A percentile compares a stretch with the other conserved stretches of the same genome.
phyloP scores from a whole-genome alignment of 2,888 invertebrate genomes.

The Hyles lineata region DNA sequence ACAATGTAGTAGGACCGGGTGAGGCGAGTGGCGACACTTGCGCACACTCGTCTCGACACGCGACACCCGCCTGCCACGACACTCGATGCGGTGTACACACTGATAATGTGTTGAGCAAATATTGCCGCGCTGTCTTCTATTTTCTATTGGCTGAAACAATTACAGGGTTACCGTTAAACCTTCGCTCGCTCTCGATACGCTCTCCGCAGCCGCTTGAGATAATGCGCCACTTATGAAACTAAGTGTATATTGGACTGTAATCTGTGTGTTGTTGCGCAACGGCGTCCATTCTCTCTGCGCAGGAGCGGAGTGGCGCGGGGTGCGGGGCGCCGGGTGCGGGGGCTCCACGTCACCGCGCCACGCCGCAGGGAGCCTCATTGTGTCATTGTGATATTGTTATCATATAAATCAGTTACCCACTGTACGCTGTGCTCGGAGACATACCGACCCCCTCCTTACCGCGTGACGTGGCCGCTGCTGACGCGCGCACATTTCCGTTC shows the following conservation, averaged over 20 bases:
- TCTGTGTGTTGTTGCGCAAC: conserved; percentile 17
- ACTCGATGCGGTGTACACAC: neutral
- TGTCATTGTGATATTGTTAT: neutral
- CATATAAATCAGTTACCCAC: conserved; percentile 3
- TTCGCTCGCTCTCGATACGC: neutral
- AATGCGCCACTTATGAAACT: conserved; percentile 12
- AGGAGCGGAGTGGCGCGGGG: neutral
- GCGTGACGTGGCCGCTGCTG: neutral
- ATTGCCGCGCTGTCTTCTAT: neutral
- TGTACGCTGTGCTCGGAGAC: neutral
- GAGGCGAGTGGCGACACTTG: too few relatives aligned
- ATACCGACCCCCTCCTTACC: neutral
- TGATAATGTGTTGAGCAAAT: neutral
- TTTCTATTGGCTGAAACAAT: neutral
- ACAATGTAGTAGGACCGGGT: too few relatives aligned
- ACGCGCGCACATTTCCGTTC: conserved; percentile 9
- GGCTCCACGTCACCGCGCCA: neutral
- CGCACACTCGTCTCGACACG: too few relatives aligned
- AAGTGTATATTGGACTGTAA: conserved; percentile 4
- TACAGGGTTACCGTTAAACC: neutral
- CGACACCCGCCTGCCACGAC: too few relatives aligned
- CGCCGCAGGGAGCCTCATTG: neutral
- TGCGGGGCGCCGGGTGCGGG: neutral
- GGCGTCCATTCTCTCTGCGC: conserved; percentile 11
- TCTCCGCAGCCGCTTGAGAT: conserved; percentile 7